Percentiles rank a stretch among this genome's conserved stretches.
Conservation (phyloP, 2,888 invertebrate genomes). For the Elegia similella region DNA sequence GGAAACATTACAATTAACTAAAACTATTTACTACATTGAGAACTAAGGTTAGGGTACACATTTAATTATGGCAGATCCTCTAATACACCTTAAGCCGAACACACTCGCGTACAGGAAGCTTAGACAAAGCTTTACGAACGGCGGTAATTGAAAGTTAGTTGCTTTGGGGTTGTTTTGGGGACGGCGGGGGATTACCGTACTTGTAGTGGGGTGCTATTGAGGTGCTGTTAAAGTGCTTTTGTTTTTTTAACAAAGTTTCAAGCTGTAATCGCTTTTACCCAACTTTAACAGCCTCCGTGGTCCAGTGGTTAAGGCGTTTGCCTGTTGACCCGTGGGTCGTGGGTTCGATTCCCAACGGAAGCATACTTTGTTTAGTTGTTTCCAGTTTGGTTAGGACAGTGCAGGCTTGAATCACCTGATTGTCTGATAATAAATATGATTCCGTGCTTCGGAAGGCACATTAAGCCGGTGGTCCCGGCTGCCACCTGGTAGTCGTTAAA, state of each 20-base stretch:
- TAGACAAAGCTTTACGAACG: constrained; percentile 45
- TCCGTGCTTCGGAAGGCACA: too few relatives aligned
- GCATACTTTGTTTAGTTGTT: too few relatives aligned
- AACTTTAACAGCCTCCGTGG: too few relatives aligned
- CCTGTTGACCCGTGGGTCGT: too few relatives aligned
- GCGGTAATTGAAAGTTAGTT: constrained; percentile 72
- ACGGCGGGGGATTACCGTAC: constrained; percentile 71
- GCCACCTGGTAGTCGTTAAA: too few relatives aligned
- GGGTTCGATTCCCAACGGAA: too few relatives aligned
- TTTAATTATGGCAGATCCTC: constrained; percentile 7
- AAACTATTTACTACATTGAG: not conserved
- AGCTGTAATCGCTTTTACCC: too few relatives aligned
- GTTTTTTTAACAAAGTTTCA: not conserved
- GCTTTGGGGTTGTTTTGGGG: constrained; percentile 59
- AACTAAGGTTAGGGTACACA: not conserved
- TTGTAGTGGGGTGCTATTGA: constrained; percentile 35
- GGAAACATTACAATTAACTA: not conserved
- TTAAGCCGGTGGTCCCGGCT: too few relatives aligned
- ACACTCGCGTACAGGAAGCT: constrained; percentile 27
- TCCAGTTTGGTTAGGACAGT: too few relatives aligned
- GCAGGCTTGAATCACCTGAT: too few relatives aligned
- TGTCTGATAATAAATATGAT: too few relatives aligned
- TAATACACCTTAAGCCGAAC: constrained; percentile 1
- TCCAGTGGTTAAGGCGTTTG: too few relatives aligned
- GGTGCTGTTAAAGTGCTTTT: not conserved